Base-by-base conservation (phyloP, 2,113 vertebrate species). In the Phasianus colchicus region DNA sequence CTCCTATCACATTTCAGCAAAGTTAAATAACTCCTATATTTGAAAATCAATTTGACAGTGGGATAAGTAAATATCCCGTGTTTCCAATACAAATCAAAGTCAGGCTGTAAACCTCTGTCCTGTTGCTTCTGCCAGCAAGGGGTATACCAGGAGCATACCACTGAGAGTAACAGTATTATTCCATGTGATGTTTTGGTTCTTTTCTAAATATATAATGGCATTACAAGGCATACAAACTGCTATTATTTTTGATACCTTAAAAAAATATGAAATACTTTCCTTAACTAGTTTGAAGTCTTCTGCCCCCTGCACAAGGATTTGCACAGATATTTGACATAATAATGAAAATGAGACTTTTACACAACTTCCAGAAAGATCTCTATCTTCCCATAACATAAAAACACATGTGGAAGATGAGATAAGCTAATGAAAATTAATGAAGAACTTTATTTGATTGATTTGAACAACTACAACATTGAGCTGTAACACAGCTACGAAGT, bases 381-480 rank as follows among this genome's bases (percentile, higher is more conserved):
- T n/a, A 6, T 54, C 54, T 79, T 79, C 54, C 45, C 88, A 1
- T 27, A 92, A 54, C 20, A 50, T 60, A 91, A 58, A 76, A 91
- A 50, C 19, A 18, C 21, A 5, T 47, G 32, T 64, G 32, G 38
- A 89, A 95, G 29, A 90, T 72, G 72, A 81, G 50, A 80, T 70
- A 94, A 89, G 69, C 38, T 90, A 91, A 74, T 60, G 50, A 95
- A 96, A 95, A 95, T 83, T 71, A 81, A 86, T 80, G 50, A 89
- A 92, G 89, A 65, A 91, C 43, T 97, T 97, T 97, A 97, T 96
- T 97, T 95, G 40, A 75, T 43, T 82, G 25, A 88, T 72, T 83
- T 77, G 34, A 76, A 61, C 60, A 64, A 88, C 83, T 89, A 94
- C 83, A 93, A 93, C 50, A 67, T 52, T 36, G 13, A 92, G 87